Evolutionary conservation across 2,888 invertebrate genomes (phyloP), one percentile per base, ranked within the genome.

Genomic region (Philereme transversata): DNA sequence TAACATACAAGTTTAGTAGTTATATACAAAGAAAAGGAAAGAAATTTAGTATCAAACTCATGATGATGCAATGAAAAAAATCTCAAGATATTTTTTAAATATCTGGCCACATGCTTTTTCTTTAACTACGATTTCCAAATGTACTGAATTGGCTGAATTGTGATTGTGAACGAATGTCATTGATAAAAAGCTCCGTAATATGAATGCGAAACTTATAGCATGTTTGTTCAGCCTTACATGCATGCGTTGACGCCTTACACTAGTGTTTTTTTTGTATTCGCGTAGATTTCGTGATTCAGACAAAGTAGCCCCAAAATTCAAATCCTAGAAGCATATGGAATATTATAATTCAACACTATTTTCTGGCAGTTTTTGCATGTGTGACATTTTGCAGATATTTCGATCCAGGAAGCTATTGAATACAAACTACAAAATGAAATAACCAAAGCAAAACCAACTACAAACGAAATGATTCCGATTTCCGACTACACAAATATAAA

Each of bases 401-500:
- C 43, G 10, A 11, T 5, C 7, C 7, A 22, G 22, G 11, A 7
- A 22, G 11, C 22, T 22, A 6, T 11, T 45, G 4, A 45, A 53
- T 38, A 22, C 36, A 57, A 44, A 45, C 44, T 48, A 55, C 51
- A 11, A 50, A 46, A 41, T 51, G 51, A 60, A 61, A 70, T 47
- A 60, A 62, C 34, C 40, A 65, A 52, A 62, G 63, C 53, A 59
- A 60, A 59, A 62, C 58, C 56, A 48, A 64, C 55, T 56, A 66
- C 57, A 62, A 59, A 47, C 11, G 60, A 65, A 48, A 75, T 77
- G 58, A 68, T 52, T 51, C 60, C 51, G 47, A 57, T 51, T 55
- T 57, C 22, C 22, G 22, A 60, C 50, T 45, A 63, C 57, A 48
- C 58, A 47, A 64, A 57, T 52, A 57, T 22, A 48, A 61, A 58